Conservation (phyloP, 1,140 invertebrate species). For the Drosophila tropicalis region DNA sequence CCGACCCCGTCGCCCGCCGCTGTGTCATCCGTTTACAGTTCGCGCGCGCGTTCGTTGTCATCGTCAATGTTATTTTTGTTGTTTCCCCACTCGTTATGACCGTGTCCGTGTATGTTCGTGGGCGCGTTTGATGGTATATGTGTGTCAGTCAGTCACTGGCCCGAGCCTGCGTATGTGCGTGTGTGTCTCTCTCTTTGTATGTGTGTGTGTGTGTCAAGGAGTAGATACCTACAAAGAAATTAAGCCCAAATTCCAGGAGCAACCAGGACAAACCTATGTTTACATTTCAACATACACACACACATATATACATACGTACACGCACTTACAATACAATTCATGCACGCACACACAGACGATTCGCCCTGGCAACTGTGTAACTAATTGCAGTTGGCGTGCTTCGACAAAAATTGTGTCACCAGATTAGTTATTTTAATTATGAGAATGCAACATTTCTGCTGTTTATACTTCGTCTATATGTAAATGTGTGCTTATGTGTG, state of each 20-base stretch:
- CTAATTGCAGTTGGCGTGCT: conserved; percentile 32
- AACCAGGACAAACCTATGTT: conserved; percentile 59
- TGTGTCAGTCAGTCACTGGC: conserved; percentile 78
- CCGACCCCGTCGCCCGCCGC: conserved; percentile 8
- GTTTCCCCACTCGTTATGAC: conserved; percentile 65
- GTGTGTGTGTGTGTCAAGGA: conserved; percentile 46
- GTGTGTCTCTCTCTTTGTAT: conserved; percentile 30
- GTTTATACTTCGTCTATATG: conserved; percentile 18
- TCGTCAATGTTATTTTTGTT: conserved; percentile 80
- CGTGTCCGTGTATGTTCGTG: conserved; percentile 38
- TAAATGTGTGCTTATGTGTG: conserved; percentile 16
- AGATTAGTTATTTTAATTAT: conserved; percentile 45
- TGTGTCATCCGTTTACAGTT: conserved; percentile 15
- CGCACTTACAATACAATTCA: not conserved
- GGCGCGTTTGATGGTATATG: conserved; percentile 59
- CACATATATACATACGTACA: not conserved
- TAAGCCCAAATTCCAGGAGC: conserved; percentile 46
- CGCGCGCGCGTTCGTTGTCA: conserved; percentile 37
- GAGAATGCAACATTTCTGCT: conserved; percentile 51
- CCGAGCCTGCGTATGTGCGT: conserved; percentile 36
- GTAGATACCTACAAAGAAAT: conserved; percentile 69
- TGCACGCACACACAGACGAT: not conserved
- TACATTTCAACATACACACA: conserved; percentile 51
- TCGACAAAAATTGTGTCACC: conserved; percentile 52
- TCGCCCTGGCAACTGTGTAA: conserved; percentile 9